phyloP scores from a whole-genome alignment of 2,113 vertebrate species.

The Paramisgurnus dabryanus region DNA sequence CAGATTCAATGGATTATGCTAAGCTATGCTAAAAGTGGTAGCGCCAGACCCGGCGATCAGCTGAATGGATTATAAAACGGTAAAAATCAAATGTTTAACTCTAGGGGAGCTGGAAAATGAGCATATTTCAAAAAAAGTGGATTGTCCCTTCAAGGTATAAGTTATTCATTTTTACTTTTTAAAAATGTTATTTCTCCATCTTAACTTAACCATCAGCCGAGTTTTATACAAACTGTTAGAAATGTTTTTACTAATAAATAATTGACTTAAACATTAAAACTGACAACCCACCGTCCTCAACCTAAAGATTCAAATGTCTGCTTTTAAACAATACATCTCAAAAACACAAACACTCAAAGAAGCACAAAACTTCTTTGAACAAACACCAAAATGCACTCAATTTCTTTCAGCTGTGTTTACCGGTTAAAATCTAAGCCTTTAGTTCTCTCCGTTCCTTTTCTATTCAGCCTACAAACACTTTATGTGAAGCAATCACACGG shows the following conservation, averaged over 20 bases:
- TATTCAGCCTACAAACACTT: not conserved
- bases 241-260: conserved; percentile 75
- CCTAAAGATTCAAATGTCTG: conserved; percentile 60
- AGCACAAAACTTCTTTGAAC: not conserved
- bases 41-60: no score
- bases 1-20: no score
- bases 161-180: conserved; percentile 27
- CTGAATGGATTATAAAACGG: no score
- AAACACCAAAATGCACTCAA: conserved; percentile 16
- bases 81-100: no score
- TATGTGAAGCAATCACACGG: conserved; percentile 22
- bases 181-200: conserved; percentile 45
- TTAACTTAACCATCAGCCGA: conserved; percentile 47
- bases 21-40: no score
- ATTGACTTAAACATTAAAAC: conserved; percentile 71
- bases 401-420: conserved; percentile 5
- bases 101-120: no score
- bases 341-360: conserved; percentile 30
- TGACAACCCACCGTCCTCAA: conserved; percentile 37
- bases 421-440: not conserved
- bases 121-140: no score
- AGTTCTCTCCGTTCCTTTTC: not conserved
- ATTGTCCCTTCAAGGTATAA: not conserved
- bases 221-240: conserved; percentile 65
- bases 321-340: conserved; percentile 31